Conservation (phyloP, 1,140 invertebrate species). For the Drosophila micromelanica region DNA sequence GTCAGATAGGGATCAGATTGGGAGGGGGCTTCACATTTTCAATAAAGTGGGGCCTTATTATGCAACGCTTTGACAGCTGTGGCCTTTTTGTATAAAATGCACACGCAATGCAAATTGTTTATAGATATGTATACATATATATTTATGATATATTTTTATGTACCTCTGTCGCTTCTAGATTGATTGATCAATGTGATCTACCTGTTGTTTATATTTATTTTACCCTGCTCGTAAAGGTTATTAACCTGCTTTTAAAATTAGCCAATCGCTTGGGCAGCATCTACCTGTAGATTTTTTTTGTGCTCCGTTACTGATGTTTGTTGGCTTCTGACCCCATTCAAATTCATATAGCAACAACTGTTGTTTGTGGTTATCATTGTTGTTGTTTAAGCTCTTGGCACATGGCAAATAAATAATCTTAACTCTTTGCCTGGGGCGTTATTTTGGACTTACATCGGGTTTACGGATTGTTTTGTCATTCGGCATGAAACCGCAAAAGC, state of each 20-base stretch:
- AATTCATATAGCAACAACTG: conserved; percentile 14
- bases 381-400: conserved; percentile 25
- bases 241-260: conserved; percentile 40
- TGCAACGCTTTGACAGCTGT: conserved; percentile 20
- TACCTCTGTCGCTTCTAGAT: conserved; percentile 2
- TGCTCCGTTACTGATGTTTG: conserved; percentile 45
- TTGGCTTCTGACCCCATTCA: conserved; percentile 55
- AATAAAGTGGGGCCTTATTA: neutral
- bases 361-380: conserved; percentile 2
- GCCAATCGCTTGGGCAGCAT: conserved; percentile 21
- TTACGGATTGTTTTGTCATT: conserved; percentile 25
- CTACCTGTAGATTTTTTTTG: conserved; percentile 46
- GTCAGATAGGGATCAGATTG: neutral
- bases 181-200: conserved; percentile 20
- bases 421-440: conserved; percentile 4
- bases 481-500: conserved; percentile 12
- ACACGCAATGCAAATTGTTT: conserved; percentile 27
- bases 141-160: neutral
- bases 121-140: neutral
- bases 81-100: neutral
- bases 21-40: too few species aligned
- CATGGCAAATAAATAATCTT: conserved; percentile 41
- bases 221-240: conserved; percentile 15
- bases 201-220: conserved; percentile 16
- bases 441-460: conserved; percentile 29